A percentile compares a stretch with the other conserved stretches of the same genome.
Conservation (phyloP, 2,797 vertebrate genomes). For the Pseudomugil gertrudae region DNA sequence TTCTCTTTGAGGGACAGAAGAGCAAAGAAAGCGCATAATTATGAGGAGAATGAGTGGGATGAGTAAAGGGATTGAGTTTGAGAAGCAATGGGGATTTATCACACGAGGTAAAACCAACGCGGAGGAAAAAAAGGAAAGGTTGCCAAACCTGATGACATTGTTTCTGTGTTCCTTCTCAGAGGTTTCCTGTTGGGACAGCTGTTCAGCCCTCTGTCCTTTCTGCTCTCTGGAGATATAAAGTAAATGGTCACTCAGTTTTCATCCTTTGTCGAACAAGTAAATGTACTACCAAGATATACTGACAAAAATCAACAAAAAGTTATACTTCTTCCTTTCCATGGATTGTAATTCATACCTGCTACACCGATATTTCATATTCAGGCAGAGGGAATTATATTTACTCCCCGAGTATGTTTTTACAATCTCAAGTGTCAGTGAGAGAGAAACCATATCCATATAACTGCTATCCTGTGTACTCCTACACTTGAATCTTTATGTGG, state of each 20-base stretch:
- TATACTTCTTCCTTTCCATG: not conserved
- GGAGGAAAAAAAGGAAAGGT: conserved; percentile 10
- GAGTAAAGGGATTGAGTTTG: conserved; percentile 23
- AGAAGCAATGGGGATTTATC: conserved; percentile 20
- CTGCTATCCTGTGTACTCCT: conserved; percentile 46
- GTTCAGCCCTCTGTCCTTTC: conserved; percentile 50
- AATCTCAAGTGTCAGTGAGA: conserved; percentile 45
- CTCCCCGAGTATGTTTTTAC: conserved; percentile 35
- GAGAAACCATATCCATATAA: conserved; percentile 49
- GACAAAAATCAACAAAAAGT: conserved; percentile 1
- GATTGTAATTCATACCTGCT: conserved; percentile 21
- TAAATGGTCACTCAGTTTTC: conserved; percentile 13
- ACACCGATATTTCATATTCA: conserved; percentile 18
- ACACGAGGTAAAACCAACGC: not conserved
- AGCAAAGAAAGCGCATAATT: conserved; percentile 36
- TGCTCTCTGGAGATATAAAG: conserved; percentile 60
- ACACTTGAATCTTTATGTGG: conserved; percentile 40
- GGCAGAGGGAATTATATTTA: conserved; percentile 29
- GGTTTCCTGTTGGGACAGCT: conserved; percentile 47
- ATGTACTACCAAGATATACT: conserved; percentile 4
- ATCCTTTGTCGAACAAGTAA: conserved; percentile 8
- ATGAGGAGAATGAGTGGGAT: conserved; percentile 36
- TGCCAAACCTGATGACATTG: conserved; percentile 53
- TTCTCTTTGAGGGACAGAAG: conserved; percentile 40
- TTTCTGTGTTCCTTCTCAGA: conserved; percentile 33